Evolutionary conservation across 2,113 vertebrate species (phyloP), one percentile per base, ranked within the genome.

Genomic region (Orycteropus afer): DNA sequence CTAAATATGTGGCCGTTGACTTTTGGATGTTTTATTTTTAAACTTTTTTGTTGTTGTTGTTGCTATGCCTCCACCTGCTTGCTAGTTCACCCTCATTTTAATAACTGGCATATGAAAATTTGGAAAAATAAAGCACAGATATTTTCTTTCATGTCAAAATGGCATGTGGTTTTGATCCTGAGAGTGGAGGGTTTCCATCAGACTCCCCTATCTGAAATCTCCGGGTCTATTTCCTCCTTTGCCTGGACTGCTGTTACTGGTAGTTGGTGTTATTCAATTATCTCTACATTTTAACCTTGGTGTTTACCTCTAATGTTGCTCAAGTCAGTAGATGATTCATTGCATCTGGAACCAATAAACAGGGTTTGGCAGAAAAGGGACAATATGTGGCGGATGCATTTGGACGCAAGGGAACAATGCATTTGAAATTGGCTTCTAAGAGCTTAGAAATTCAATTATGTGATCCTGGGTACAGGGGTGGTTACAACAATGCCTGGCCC

Each of bases 211-310:
- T 98, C 98, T 98, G 98, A 98, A 98, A 98, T 98, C 98, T 98
- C 96, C 93, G 95, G 95, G 96, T 97, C 98, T 98, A 97, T 98
- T 98, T 98, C 98, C 98, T 98, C 92, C 63, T 63, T 96, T 95
- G 96, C 93, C 91, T 88, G 97, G 96, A 97, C 97, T 97, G 97
- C 97, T 97, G 97, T 98, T 98, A 97, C 98, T 98, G 98, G 97
- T 98, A 97, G 97, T 95, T 97, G 96, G 34, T 97, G 97, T 98
- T 98, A 98, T 98, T 98, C 96, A 98, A 98, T 98, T 98, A 98
- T 97, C 96, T 97, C 98, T 98, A 97, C 98, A 98, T 98, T 98
- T 98, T 98, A 98, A 98, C 97, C 97, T 98, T 98, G 96, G 98
- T 98, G 97, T 98, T 98, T 98, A 98, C 98, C 97, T 98, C 98